Conservation (phyloP, 2,797 vertebrate species). For the Sebastes alutus region DNA sequence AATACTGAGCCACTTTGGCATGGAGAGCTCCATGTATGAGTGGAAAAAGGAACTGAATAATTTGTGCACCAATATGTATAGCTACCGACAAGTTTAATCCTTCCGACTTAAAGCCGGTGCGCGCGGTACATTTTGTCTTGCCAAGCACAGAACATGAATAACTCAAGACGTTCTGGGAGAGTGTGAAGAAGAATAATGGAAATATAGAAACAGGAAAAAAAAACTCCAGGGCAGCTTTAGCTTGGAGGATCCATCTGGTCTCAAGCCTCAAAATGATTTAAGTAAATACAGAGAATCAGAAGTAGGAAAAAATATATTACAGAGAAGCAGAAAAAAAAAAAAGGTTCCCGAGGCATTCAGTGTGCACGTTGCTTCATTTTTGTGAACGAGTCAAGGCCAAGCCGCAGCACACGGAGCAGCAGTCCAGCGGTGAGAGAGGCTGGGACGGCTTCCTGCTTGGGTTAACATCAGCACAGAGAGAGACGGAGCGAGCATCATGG, state of each 20-base stretch:
- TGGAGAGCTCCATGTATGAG: slow-evolving; percentile 3
- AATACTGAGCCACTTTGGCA: slow-evolving; percentile 12
- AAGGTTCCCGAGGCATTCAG: slow-evolving; percentile 7
- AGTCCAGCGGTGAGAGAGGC: slow-evolving; percentile 25
- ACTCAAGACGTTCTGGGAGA: slow-evolving; percentile 28
- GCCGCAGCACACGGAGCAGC: slow-evolving; percentile 30
- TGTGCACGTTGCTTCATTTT: slow-evolving; percentile 34
- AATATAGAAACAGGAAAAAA: not conserved
- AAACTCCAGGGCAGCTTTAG: not conserved
- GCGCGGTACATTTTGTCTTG: slow-evolving; percentile 18
- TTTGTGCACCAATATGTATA: slow-evolving; percentile 24
- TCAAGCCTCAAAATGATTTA: slow-evolving; percentile 24
- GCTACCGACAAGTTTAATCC: slow-evolving; percentile 15
- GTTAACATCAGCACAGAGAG: slow-evolving; percentile 22
- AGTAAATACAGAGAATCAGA: slow-evolving; percentile 29
- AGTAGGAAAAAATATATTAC: slow-evolving; percentile 1
- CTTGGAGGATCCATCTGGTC: slow-evolving; percentile 8
- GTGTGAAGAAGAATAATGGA: slow-evolving; percentile 24
- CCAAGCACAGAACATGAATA: slow-evolving; percentile 47
- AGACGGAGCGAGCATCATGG: slow-evolving; percentile 57
- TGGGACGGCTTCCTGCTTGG: slow-evolving; percentile 49
- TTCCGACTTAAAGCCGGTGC: not conserved
- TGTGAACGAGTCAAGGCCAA: slow-evolving; percentile 44
- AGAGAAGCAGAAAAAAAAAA: not conserved
- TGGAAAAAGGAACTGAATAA: slow-evolving; percentile 39